Percentiles rank a stretch among this genome's conserved stretches.
These are phyloP conservation scores for Agrotis exclamationis DNA, from an alignment of 2,888 invertebrate genomes.

Conservation along the genomic window DNA sequence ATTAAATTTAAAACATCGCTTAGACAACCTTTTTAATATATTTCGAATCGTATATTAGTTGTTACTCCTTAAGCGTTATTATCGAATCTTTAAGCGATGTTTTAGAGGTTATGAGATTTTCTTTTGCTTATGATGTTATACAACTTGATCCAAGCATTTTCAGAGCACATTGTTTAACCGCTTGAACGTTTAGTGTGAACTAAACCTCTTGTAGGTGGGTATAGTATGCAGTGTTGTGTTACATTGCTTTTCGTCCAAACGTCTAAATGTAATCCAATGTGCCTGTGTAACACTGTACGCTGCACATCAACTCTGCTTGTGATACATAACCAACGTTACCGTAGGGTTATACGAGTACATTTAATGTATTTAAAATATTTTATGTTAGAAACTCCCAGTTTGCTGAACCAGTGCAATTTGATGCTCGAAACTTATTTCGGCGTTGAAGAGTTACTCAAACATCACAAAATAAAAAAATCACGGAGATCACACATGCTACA, in stretches of 20 bases:
- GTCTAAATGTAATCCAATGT: slow-evolving; percentile 57
- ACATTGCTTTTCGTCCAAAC: slow-evolving; percentile 54
- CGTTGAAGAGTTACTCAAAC: slow-evolving; percentile 31
- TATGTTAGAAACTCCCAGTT: slow-evolving; percentile 55
- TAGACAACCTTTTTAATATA: slow-evolving; percentile 30
- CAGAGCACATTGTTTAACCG: slow-evolving; percentile 61
- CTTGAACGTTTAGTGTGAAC: slow-evolving; percentile 59
- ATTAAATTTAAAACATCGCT: slow-evolving; percentile 60
- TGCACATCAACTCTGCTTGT: slow-evolving; percentile 71
- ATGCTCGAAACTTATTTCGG: slow-evolving; percentile 51
- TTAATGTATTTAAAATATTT: slow-evolving; percentile 53
- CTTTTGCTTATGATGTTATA: slow-evolving; percentile 60
- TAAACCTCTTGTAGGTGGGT: slow-evolving; percentile 50
- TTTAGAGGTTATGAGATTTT: slow-evolving; percentile 49
- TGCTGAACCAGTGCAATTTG: slow-evolving; percentile 18
- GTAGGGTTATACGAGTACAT: slow-evolving; percentile 69
- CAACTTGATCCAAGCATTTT: slow-evolving; percentile 48
- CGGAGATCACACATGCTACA: slow-evolving; percentile 69
- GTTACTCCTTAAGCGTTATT: slow-evolving; percentile 15
- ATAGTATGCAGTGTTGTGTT: slow-evolving; percentile 44
- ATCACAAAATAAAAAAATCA: slow-evolving; percentile 61
- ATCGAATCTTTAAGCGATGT: slow-evolving; percentile 55
- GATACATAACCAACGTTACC: slow-evolving; percentile 75
- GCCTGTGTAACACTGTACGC: slow-evolving; percentile 61
- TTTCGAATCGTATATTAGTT: slow-evolving; percentile 36